A percentile compares a stretch with the other conserved stretches of the same genome.
These are phyloP conservation scores for Onychostoma macrolepis DNA, from an alignment of 2,113 vertebrate genomes.

Conservation along the genomic window DNA sequence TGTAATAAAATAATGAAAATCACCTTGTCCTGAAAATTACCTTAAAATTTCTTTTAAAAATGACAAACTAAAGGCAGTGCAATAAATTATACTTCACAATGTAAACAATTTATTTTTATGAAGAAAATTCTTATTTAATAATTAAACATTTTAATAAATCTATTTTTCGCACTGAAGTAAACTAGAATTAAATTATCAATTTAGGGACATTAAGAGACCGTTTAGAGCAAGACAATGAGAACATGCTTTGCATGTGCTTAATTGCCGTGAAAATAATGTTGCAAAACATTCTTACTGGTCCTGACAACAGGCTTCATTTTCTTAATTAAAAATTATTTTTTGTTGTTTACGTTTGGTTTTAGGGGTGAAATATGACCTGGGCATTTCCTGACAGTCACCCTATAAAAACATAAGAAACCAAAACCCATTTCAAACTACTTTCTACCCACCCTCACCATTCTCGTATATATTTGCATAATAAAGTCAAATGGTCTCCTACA, in stretches of 20 bases:
- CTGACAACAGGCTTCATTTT: background rate
- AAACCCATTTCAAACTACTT: background rate
- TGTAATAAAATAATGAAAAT: background rate
- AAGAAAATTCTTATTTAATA: background rate
- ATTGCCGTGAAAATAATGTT: background rate
- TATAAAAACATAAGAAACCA: background rate
- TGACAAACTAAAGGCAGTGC: background rate
- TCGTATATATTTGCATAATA: constrained; percentile 11
- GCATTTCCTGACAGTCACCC: background rate
- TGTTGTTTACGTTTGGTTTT: background rate
- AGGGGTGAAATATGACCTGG: background rate
- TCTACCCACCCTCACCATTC: background rate
- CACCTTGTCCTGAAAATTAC: background rate
- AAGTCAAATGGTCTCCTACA: constrained; percentile 4
- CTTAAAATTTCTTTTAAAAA: background rate
- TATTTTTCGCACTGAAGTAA: background rate
- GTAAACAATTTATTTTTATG: background rate
- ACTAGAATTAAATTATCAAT: too few species aligned
- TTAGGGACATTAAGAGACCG: too few species aligned
- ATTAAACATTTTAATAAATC: background rate
- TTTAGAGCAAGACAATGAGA: background rate
- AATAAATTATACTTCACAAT: background rate
- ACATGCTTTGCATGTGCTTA: background rate
- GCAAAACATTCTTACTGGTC: background rate
- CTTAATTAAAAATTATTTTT: background rate